phyloP scores from a whole-genome alignment of 2,888 invertebrate species.

The Zygaena filipendulae region DNA sequence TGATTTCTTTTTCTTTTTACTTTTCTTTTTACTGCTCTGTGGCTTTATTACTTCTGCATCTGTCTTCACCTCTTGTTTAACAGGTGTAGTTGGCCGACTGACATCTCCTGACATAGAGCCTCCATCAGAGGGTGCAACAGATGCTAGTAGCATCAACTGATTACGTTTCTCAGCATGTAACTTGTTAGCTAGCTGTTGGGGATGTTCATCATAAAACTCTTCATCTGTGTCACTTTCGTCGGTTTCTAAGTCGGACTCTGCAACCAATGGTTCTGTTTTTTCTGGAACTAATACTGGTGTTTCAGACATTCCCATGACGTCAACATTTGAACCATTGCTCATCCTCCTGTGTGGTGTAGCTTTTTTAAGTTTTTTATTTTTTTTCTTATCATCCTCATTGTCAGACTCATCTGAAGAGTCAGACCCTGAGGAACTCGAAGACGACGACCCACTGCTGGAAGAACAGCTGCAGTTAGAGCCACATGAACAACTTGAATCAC shows the following conservation, averaged over 20 bases:
- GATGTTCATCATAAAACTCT: slow-evolving; percentile 88
- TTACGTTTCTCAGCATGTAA: slow-evolving; percentile 80
- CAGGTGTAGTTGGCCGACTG: slow-evolving; percentile 74
- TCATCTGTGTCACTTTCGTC: slow-evolving; percentile 88
- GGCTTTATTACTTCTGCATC: slow-evolving; percentile 58
- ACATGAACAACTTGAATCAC: slow-evolving; percentile 81
- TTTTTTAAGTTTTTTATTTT: slow-evolving; percentile 47
- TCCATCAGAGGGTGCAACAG: slow-evolving; percentile 70
- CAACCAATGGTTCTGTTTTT: slow-evolving; percentile 71
- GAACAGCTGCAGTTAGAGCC: slow-evolving; percentile 87
- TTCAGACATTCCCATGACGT: slow-evolving; percentile 63
- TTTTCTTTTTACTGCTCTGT: slow-evolving; percentile 73
- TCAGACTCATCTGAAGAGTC: slow-evolving; percentile 53
- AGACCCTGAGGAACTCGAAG: slow-evolving; percentile 68
- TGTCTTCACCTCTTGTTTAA: slow-evolving; percentile 62
- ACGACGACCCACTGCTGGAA: slow-evolving; percentile 75
- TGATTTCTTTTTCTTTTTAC: slow-evolving; percentile 72
- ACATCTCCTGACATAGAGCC: slow-evolving; percentile 69
- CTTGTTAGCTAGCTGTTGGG: slow-evolving; percentile 79
- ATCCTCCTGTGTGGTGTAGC: slow-evolving; percentile 39
- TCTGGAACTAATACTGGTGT: slow-evolving; percentile 53
- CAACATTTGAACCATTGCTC: slow-evolving; percentile 62
- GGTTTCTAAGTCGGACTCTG: slow-evolving; percentile 87
- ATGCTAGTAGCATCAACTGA: slow-evolving; percentile 71
- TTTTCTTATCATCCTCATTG: slow-evolving; percentile 51